Conservation (phyloP, 2,888 invertebrate species). For the Leptinotarsa peninsularis region DNA sequence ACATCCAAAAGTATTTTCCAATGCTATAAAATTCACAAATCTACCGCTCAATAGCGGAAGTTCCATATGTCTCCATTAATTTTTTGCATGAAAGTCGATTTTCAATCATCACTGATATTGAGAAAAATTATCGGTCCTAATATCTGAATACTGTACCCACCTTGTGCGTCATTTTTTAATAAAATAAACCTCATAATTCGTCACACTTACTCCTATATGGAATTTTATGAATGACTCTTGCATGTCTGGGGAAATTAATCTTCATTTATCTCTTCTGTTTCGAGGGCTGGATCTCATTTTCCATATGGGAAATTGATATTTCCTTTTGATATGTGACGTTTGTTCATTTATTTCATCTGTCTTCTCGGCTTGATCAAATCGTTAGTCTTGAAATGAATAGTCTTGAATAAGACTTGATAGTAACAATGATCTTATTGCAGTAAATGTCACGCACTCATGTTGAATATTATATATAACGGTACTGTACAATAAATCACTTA, state of each 20-base stretch:
- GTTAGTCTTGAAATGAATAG: neutral
- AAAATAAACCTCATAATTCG: constrained; percentile 43
- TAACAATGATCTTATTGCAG: neutral
- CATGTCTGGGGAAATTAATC: constrained; percentile 39
- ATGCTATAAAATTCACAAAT: neutral
- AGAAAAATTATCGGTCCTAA: constrained; percentile 33
- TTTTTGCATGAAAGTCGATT: constrained; percentile 35
- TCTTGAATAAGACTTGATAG: neutral
- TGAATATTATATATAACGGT: no score
- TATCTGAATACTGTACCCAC: constrained; percentile 29
- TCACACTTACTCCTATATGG: constrained; percentile 42
- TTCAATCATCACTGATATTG: constrained; percentile 34
- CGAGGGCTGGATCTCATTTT: constrained; percentile 22
- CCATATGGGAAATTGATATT: constrained; percentile 30
- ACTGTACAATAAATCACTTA: no score
- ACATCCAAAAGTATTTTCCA: no score
- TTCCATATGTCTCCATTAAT: constrained; percentile 29
- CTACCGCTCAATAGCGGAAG: constrained; percentile 20
- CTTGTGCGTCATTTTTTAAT: constrained; percentile 37
- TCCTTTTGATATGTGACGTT: neutral
- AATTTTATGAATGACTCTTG: constrained; percentile 45
- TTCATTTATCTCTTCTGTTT: constrained; percentile 38
- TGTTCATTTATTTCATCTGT: neutral
- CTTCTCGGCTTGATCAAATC: neutral
- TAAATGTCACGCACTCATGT: no score